Conservation (phyloP, 2,888 invertebrate species). For the Ypsolopha scabrella region DNA sequence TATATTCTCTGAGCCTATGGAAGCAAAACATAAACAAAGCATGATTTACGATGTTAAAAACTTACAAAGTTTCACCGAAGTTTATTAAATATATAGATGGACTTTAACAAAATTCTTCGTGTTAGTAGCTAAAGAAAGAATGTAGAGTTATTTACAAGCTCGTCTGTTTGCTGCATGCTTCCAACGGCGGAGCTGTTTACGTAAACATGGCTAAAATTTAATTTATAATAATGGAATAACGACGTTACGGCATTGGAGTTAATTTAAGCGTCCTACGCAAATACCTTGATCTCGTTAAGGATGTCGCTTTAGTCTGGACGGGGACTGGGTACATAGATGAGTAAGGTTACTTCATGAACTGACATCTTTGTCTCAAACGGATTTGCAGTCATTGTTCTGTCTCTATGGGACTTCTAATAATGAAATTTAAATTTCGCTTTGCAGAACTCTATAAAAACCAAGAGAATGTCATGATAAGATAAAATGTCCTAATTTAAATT, state of each 20-base stretch:
- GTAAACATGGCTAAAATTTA: slow-evolving; percentile 27
- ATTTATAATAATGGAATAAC: slow-evolving; percentile 30
- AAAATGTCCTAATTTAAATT: too few species aligned
- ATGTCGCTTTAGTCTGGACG: slow-evolving; percentile 11
- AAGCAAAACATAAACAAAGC: too few species aligned
- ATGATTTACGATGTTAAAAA: too few species aligned
- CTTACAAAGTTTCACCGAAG: too few species aligned
- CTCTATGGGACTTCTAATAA: background rate
- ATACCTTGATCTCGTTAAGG: slow-evolving; percentile 14
- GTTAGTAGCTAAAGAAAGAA: background rate
- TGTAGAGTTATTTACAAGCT: background rate
- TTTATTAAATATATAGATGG: background rate
- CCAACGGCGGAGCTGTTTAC: background rate
- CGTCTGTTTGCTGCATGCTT: background rate
- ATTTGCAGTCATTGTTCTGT: background rate
- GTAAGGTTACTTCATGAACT: slow-evolving; percentile 12
- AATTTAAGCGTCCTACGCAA: slow-evolving; percentile 40
- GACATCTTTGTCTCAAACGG: background rate
- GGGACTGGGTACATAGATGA: slow-evolving; percentile 22
- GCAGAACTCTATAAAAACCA: background rate
- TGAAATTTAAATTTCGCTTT: background rate
- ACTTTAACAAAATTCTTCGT: background rate
- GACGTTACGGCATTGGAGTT: slow-evolving; percentile 31
- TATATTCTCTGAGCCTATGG: too few species aligned
- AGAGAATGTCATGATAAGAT: background rate